Conservation (phyloP, 1,140 invertebrate species). For the Rhopalosiphum maidis region DNA sequence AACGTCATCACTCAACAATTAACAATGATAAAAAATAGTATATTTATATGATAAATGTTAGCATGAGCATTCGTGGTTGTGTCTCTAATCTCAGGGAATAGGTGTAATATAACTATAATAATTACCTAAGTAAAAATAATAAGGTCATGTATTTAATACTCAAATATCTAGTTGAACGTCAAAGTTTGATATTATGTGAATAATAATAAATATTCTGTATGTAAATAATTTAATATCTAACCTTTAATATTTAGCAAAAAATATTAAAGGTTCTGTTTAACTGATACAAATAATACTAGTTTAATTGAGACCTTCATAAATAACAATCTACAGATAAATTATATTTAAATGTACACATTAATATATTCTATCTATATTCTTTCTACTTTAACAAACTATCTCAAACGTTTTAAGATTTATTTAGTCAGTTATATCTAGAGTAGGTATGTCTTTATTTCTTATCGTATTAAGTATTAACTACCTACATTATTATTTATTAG, state of each 20-base stretch:
- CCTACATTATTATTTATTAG: background rate
- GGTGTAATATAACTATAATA: background rate
- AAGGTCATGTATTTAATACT: background rate
- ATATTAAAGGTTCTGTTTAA: background rate
- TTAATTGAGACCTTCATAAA: background rate
- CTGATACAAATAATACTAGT: background rate
- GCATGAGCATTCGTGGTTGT: background rate
- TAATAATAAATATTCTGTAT: background rate
- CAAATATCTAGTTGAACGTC: background rate
- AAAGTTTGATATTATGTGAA: background rate
- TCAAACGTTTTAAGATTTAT: background rate
- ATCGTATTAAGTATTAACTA: background rate
- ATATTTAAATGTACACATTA: background rate
- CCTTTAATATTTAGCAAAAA: background rate
- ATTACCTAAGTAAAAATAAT: background rate
- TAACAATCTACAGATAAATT: background rate
- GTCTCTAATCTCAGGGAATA: background rate
- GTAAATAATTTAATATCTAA: too few relatives aligned
- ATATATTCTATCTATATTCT: background rate
- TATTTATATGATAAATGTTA: background rate
- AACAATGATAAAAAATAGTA: background rate
- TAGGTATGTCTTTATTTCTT: background rate
- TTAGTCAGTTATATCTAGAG: background rate
- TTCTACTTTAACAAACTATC: background rate
- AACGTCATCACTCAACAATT: background rate